Conservation (phyloP, 2,888 invertebrate species). For the Morpho helenor region DNA sequence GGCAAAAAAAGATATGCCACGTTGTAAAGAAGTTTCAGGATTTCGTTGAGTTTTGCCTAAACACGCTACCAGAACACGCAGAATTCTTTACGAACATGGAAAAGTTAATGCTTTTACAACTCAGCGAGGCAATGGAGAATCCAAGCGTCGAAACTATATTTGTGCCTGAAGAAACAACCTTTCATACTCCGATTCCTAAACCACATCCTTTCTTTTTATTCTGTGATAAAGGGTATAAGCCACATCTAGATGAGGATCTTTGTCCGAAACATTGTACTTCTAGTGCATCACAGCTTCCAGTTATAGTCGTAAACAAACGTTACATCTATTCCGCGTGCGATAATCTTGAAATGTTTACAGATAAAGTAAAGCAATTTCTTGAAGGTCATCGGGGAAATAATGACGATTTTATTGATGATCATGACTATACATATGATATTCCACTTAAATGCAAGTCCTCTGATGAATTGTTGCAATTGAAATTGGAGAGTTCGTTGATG, state of each 20-base stretch:
- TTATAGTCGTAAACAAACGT: constrained; percentile 57
- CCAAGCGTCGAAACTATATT: constrained; percentile 54
- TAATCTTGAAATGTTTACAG: constrained; percentile 51
- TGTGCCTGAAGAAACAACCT: constrained; percentile 36
- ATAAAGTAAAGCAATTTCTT: constrained; percentile 50
- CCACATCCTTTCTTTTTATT: constrained; percentile 59
- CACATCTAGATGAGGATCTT: constrained; percentile 43
- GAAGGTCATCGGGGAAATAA: constrained; percentile 45
- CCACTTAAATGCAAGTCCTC: constrained; percentile 47
- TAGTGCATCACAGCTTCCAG: constrained; percentile 55
- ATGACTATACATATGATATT: constrained; percentile 44
- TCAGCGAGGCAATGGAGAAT: constrained; percentile 49
- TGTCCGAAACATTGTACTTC: constrained; percentile 56
- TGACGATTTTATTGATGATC: constrained; percentile 44
- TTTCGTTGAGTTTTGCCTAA: constrained; percentile 59
- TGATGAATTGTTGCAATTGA: constrained; percentile 43
- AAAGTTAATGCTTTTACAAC: constrained; percentile 60
- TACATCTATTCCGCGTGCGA: constrained; percentile 64
- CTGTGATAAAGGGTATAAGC: constrained; percentile 52
- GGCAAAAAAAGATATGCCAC: constrained; percentile 61
- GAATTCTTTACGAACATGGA: constrained; percentile 69
- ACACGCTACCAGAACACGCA: constrained; percentile 56
- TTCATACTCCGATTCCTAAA: constrained; percentile 43
- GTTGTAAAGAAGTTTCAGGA: constrained; percentile 63
- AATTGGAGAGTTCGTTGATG: constrained; percentile 58